Base-by-base conservation (phyloP, 1,140 invertebrate species). In the Pararge aegeria region DNA sequence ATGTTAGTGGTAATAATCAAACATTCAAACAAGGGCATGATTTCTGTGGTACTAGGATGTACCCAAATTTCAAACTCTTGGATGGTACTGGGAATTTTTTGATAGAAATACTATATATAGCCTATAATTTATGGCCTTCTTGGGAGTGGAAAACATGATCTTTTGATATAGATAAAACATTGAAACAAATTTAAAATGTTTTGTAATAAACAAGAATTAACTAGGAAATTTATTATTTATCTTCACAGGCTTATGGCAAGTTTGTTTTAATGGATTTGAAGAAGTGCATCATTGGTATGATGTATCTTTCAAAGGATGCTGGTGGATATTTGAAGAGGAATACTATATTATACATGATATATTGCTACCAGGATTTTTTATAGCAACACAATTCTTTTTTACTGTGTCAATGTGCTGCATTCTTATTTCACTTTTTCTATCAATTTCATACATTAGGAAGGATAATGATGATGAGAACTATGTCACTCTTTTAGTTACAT, bases 251-350 rank as follows among this genome's bases (percentile, higher is more conserved):
- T 89, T 98, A n/a, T 98, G 97, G 97, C 93, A 97, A 82, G 96
- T 97, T 0, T 98, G 97, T 81, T 97, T 98, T 64, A 92, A 94
- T 68, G 92, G 94, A 24, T 97, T 97, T 80, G 91, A 94, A 85
- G 96, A 97, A 75, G 92, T 94, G 7, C 91, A 92, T 62, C 95
- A 97, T 78, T 93, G 94, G 70, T 93, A 92, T 69, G 96, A 97
- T 64, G 94, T 92, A 2, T 87, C 91, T 50, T 97, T 97, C 71
- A 92, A 89, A 27, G 95, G 94, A 0, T 98, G 97, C 77, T 96
- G 96, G 94, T 98, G 96, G 96, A 94, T 98, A 19, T 96, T 98
- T 73, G 95, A 97, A 89, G 96, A 98, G 84, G 97, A 98, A 90
- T 97, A 96, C 75, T 97, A 97, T 73, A 97, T 97, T 57, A 95